These are phyloP conservation scores for Diabrotica undecimpunctata DNA, from an alignment of 1,140 invertebrate genomes.

Conservation along the genomic window DNA sequence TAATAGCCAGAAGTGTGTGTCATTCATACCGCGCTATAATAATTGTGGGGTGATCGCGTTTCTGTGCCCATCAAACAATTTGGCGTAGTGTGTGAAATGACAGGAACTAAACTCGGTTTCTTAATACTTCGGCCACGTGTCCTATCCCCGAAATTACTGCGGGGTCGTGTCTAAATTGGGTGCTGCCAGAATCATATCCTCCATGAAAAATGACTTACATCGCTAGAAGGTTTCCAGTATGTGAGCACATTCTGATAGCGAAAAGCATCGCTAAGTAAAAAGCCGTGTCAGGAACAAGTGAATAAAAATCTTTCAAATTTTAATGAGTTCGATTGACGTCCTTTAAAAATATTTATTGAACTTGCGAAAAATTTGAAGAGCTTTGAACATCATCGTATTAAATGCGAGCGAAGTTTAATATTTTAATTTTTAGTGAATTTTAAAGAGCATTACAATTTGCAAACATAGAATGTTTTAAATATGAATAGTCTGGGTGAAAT, in stretches of 20 bases:
- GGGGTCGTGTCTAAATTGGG: constrained; percentile 37
- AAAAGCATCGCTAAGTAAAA: constrained; percentile 16
- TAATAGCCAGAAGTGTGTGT: no score
- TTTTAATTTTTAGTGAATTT: no score
- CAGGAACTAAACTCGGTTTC: constrained; percentile 35
- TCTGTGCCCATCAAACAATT: constrained; percentile 37
- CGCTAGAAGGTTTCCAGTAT: constrained; percentile 11
- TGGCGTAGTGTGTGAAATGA: constrained; percentile 38
- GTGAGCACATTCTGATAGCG: constrained; percentile 15
- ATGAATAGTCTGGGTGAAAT: no score
- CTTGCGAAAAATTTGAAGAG: no score
- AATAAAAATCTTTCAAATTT: constrained; percentile 7
- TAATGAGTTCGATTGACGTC: neutral
- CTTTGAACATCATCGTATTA: no score
- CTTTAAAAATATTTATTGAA: no score
- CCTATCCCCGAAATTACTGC: constrained; percentile 35
- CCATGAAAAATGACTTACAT: constrained; percentile 35
- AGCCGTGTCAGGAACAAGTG: constrained; percentile 4
- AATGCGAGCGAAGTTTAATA: no score
- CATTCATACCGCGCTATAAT: neutral
- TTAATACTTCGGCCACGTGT: constrained; percentile 33
- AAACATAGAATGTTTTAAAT: no score
- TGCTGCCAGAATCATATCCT: constrained; percentile 39
- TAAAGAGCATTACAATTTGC: no score
- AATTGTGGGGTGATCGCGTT: constrained; percentile 21